Percentiles rank a stretch among this genome's conserved stretches.
Conservation (phyloP, 2,797 vertebrate genomes). For the Anniella stebbinsi region DNA sequence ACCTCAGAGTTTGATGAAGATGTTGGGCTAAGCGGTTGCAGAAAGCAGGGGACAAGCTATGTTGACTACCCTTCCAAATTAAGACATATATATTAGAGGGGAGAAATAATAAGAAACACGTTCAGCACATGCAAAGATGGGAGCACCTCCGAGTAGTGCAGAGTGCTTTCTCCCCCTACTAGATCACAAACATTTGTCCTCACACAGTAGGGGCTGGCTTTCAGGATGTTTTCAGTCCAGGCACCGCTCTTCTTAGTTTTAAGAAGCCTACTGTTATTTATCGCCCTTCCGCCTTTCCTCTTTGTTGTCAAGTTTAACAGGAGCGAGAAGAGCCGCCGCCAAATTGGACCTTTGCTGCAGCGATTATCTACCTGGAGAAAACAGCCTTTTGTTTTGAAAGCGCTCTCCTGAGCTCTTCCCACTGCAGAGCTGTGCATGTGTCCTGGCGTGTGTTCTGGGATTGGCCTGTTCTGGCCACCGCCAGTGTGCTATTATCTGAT, state of each 20-base stretch:
- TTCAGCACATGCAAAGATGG: neutral
- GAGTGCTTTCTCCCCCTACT: neutral
- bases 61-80: neutral
- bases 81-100: neutral
- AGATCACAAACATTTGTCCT: neutral
- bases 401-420: neutral
- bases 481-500: neutral
- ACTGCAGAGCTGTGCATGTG: neutral
- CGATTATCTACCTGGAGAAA: neutral
- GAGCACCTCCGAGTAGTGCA: neutral
- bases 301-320: neutral
- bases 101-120: neutral
- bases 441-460: neutral
- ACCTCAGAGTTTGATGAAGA: neutral
- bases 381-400: neutral
- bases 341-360: neutral
- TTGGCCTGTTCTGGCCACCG: neutral
- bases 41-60: too few species aligned
- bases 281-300: neutral
- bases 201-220: neutral
- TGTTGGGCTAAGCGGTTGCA: neutral
- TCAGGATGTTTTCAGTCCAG: neutral
- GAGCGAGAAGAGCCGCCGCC: neutral
- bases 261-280: neutral
- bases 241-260: neutral